Evolutionary conservation across 2,888 invertebrate genomes (phyloP), one percentile per base, ranked within the genome.

Genomic region (Drosophila testacea): DNA sequence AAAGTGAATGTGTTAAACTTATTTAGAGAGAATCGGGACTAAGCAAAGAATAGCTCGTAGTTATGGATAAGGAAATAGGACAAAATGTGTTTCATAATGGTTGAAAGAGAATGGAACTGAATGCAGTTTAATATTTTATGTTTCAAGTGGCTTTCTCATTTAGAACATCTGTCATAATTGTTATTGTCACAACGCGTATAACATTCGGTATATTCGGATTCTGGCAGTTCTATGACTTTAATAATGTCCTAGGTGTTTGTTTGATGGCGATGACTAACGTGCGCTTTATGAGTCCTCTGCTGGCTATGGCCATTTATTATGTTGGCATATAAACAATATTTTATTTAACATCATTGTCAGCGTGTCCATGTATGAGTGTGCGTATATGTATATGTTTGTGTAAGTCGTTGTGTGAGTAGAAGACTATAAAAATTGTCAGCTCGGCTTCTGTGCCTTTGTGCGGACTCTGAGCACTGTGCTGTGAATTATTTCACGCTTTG

Each of bases 401-500:
- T 55, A 32, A 44, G 55, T 28, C 36, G 22, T 22, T 22, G 22
- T 22, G 22, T 22, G 22, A 46, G 56, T 38, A 46, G 56, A 47
- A 67, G 89, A 79, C 89, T 79, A 85, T 89, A 84, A 85, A 89
- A 89, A 87, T 89, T 87, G 88, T 89, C 88, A 87, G 88, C 88
- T 84, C 72, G 83, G 77, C 84, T 76, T 70, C 61, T 69, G 73
- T 55, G 69, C 62, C 67, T 47, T 47, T 42, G 60, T 48, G 71
- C 48, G 56, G 42, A 39, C 73, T 55, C 68, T 51, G 71, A 56
- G 52, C 59, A 67, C 69, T 70, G 83, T 52, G 65, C 69, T 81
- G 84, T 85, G 83, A 88, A 88, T 83, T 88, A 83, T 88, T 83
- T 83, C 83, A 89, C 89, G 83, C 84, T 86, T 88, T 85, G 84